A percentile compares a stretch with the other conserved stretches of the same genome.
phyloP scores from a whole-genome alignment of 2,113 vertebrate species.

The Poeciliopsis turrubarensis region DNA sequence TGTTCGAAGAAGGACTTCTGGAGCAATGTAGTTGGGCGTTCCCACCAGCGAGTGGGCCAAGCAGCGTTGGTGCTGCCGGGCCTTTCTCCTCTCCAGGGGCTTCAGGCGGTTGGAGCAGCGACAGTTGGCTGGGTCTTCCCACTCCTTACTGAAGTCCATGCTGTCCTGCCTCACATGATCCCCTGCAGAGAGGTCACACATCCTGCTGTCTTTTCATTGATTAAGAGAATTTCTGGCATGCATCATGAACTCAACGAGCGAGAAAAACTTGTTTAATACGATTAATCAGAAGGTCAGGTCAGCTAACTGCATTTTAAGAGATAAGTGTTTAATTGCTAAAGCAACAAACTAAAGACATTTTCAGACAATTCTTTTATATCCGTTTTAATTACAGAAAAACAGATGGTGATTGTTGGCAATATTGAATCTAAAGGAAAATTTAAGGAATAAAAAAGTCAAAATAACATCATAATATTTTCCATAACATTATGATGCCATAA shows the following conservation, averaged over 20 bases:
- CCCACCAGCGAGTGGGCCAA: slow-evolving; percentile 96
- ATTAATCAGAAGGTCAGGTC: no score
- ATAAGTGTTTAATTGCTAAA: background rate
- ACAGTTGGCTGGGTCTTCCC: slow-evolving; percentile 91
- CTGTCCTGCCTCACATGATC: slow-evolving; percentile 96
- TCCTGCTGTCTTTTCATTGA: no score
- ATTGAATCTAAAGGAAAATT: no score
- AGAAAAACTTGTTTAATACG: no score
- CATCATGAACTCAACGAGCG: background rate
- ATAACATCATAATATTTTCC: no score
- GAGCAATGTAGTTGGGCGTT: slow-evolving; percentile 97
- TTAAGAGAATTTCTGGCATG: no score
- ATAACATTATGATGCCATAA: no score
- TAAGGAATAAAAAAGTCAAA: background rate
- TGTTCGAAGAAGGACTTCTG: slow-evolving; percentile 94
- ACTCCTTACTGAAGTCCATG: slow-evolving; percentile 98
- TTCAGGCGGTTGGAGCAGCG: slow-evolving; percentile 93
- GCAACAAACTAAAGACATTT: no score
- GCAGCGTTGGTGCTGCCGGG: slow-evolving; percentile 95
- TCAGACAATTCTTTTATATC: no score
- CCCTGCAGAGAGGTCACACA: slow-evolving; percentile 72
- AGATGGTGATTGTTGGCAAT: no score
- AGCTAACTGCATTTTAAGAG: background rate
- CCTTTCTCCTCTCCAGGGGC: slow-evolving; percentile 92
- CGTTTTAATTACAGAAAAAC: no score